Percentiles rank a stretch among this genome's conserved stretches.
phyloP scores from a whole-genome alignment of 2,113 vertebrate species.

The Nycticryphes semicollaris region DNA sequence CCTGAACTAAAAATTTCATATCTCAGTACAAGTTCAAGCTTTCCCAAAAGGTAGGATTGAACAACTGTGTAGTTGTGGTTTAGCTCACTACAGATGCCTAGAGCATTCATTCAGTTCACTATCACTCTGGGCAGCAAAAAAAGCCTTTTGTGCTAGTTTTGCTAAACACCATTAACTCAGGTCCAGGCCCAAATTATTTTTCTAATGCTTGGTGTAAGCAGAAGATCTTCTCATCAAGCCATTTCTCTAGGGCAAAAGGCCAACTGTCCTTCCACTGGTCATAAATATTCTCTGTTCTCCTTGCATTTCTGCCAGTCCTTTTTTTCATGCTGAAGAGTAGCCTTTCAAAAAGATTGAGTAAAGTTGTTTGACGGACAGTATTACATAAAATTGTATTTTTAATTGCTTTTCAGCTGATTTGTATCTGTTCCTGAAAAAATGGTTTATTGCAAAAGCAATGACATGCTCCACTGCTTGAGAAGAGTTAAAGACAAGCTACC shows the following conservation, averaged over 20 bases:
- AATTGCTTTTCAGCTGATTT: constrained; percentile 3
- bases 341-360: not conserved
- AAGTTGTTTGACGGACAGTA: not conserved
- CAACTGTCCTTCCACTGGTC: not conserved
- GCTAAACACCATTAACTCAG: not conserved
- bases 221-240: not conserved
- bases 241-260: not conserved
- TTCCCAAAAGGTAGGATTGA: not conserved
- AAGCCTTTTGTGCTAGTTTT: not conserved
- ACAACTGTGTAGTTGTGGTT: not conserved
- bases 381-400: not conserved
- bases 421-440: not conserved
- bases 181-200: not conserved
- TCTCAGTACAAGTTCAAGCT: not conserved
- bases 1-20: not conserved
- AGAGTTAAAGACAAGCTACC: not conserved
- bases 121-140: not conserved
- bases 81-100: not conserved
- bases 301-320: not conserved
- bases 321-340: not conserved
- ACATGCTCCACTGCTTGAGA: not conserved
- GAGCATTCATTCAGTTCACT: not conserved
- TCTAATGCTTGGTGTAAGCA: not conserved
- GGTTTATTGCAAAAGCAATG: constrained; percentile 34
- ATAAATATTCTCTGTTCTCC: not conserved